phyloP scores from a whole-genome alignment of 2,888 invertebrate species.

The Laspeyria flexula region DNA sequence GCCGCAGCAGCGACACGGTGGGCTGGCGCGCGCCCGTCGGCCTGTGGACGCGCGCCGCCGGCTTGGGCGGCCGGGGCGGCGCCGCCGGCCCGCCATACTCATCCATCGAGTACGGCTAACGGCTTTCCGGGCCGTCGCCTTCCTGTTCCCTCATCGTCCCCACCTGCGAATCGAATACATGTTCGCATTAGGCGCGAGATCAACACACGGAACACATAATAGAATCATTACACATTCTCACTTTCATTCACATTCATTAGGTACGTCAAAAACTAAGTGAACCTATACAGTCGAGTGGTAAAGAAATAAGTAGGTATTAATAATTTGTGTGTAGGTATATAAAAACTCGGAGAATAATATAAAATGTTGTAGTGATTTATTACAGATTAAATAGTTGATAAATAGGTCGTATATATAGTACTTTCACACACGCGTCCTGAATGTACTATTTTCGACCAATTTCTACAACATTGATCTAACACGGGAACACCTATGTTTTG shows the following conservation, averaged over 20 bases:
- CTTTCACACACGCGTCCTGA: no score
- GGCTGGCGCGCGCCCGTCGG: slow-evolving; percentile 85
- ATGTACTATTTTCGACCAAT: no score
- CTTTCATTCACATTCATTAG: slow-evolving; percentile 35
- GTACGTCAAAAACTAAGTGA: slow-evolving; percentile 14
- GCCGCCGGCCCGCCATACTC: slow-evolving; percentile 92
- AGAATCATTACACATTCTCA: slow-evolving; percentile 24
- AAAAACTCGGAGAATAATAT: no score
- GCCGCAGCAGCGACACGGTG: slow-evolving; percentile 86
- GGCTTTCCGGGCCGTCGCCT: slow-evolving; percentile 88
- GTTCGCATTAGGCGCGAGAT: slow-evolving; percentile 33
- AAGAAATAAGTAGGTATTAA: slow-evolving; percentile 3
- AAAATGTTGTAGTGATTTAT: no score
- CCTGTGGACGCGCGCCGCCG: slow-evolving; percentile 89
- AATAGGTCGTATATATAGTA: no score
- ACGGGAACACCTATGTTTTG: no score
- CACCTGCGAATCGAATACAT: slow-evolving; percentile 76
- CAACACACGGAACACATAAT: slow-evolving; percentile 11
- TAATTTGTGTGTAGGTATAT: no score
- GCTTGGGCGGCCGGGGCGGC: slow-evolving; percentile 91
- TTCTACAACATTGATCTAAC: no score
- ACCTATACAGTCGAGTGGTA: slow-evolving; percentile 14
- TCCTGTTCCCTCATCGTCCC: slow-evolving; percentile 88
- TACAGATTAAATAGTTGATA: no score
- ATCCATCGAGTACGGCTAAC: slow-evolving; percentile 89